A percentile compares a stretch with the other conserved stretches of the same genome.
Conservation (phyloP, 2,888 invertebrate genomes). For the Drosophila setosimentum region DNA sequence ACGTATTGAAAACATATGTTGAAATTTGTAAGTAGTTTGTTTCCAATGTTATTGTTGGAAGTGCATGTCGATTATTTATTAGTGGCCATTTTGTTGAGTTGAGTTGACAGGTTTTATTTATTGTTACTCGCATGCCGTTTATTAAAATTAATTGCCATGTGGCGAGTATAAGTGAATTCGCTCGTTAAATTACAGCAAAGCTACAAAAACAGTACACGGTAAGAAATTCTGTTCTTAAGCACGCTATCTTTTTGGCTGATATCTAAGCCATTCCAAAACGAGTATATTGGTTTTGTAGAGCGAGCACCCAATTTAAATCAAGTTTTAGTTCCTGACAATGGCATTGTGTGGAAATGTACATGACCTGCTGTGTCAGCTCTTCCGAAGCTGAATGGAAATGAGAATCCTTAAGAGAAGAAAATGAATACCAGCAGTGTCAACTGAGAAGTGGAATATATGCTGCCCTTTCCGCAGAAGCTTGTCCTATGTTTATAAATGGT, state of each 20-base stretch:
- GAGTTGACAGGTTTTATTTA: constrained; percentile 38
- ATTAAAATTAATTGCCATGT: constrained; percentile 39
- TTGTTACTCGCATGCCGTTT: constrained; percentile 23
- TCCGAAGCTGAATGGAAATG: constrained; percentile 1
- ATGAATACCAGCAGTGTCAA: constrained; percentile 7
- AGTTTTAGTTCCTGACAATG: constrained; percentile 2
- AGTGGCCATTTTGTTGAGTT: constrained; percentile 33
- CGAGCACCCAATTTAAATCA: not conserved
- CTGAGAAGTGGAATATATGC: constrained; percentile 9
- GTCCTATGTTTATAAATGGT: constrained; percentile 49
- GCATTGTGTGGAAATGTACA: constrained; percentile 22
- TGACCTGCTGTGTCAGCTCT: constrained; percentile 19
- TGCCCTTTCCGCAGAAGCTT: constrained; percentile 4
- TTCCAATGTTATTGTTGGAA: constrained; percentile 15
- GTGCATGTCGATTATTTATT: constrained; percentile 43
- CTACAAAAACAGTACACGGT: not conserved
- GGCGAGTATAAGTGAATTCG: constrained; percentile 17
- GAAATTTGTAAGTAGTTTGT: constrained; percentile 9
- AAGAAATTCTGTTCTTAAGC: not conserved
- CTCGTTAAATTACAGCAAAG: constrained; percentile 1
- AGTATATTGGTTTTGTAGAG: not conserved
- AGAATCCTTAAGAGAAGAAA: constrained; percentile 2
- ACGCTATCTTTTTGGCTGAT: not conserved
- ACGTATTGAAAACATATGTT: constrained; percentile 38
- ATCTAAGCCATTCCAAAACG: not conserved